phyloP scores from a whole-genome alignment of 2,113 vertebrate species.

The Catharus fuscescens region DNA sequence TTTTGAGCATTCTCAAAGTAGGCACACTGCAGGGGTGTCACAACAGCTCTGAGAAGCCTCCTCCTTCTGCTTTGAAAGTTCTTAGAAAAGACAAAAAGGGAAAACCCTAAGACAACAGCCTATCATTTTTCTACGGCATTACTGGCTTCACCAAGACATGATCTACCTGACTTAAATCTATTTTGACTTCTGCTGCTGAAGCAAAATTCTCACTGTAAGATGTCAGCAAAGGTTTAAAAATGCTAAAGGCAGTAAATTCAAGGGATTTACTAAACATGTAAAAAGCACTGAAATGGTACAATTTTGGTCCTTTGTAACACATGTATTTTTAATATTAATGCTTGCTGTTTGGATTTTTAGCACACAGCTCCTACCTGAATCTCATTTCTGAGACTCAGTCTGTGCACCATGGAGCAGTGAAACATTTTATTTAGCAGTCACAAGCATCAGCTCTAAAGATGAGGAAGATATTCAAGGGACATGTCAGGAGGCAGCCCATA shows the following conservation, averaged over 20 bases:
- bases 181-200: neutral
- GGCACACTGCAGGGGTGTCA: neutral
- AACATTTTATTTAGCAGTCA: neutral
- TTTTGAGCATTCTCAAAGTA: neutral
- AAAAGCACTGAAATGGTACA: constrained; percentile 15
- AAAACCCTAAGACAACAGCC: neutral
- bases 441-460: neutral
- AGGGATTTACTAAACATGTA: neutral
- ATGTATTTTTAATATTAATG: neutral
- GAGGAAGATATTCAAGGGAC: neutral
- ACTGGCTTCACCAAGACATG: neutral
- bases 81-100: neutral
- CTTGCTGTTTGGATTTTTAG: neutral
- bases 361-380: neutral
- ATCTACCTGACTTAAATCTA: neutral
- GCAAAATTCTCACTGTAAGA: neutral
- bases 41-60: neutral
- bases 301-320: neutral
- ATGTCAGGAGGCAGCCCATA: neutral
- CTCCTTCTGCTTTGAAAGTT: neutral
- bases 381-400: neutral
- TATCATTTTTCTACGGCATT: neutral
- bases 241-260: neutral
- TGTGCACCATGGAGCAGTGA: neutral
- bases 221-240: constrained; percentile 15